Evolutionary conservation across 35 echinoderm and acorn worm genomes (phyloP).

Genomic region (Patiria miniata): DNA sequence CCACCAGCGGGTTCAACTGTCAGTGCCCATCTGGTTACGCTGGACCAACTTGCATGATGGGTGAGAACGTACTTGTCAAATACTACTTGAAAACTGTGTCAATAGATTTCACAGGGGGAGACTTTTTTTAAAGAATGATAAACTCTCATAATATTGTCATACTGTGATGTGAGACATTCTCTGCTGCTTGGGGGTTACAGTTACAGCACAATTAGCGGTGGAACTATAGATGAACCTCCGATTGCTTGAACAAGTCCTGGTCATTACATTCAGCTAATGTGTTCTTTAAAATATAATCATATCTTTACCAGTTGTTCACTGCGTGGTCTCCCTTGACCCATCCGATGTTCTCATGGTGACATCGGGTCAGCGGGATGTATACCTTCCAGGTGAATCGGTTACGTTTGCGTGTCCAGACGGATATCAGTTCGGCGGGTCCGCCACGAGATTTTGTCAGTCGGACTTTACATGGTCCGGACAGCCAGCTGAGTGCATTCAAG

Average conservation of each 20-base stretch:
- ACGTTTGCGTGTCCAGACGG: background rate
- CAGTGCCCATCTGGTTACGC: too few species aligned
- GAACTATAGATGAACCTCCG: background rate
- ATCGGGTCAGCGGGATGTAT: background rate
- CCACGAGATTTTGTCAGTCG: background rate
- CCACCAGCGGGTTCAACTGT: too few species aligned
- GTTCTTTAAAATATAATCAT: background rate
- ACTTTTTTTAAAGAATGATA: too few species aligned
- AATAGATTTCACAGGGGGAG: too few species aligned
- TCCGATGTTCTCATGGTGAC: background rate
- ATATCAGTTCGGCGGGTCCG: background rate
- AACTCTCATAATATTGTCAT: background rate
- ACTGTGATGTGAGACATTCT: background rate
- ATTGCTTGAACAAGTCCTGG: background rate
- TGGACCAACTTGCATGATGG: too few species aligned
- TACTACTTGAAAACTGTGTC: too few species aligned
- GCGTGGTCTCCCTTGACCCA: background rate
- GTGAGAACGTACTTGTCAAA: too few species aligned
- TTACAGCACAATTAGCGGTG: background rate
- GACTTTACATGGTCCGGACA: background rate
- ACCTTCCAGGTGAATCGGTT: background rate
- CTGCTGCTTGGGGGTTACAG: background rate
- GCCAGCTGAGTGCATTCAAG: too few species aligned
- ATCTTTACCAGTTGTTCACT: background rate
- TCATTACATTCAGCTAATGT: background rate